Percentiles rank a stretch among this genome's conserved stretches.
These are phyloP conservation scores for Cecidostiba fungosa DNA, from an alignment of 2,888 invertebrate species.

Conservation along the genomic window DNA sequence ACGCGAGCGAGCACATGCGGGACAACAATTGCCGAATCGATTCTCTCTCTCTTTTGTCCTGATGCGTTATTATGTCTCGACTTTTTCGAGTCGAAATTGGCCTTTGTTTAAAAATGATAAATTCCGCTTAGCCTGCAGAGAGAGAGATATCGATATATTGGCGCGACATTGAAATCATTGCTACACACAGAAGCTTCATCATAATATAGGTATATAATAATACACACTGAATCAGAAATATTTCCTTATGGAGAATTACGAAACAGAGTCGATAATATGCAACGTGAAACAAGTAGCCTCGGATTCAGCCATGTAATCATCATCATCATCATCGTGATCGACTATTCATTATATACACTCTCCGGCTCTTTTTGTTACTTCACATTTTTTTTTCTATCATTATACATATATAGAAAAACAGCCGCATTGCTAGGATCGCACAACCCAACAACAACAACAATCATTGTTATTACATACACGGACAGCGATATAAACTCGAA, in stretches of 20 bases:
- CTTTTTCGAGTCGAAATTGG: neutral
- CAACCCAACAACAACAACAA: neutral
- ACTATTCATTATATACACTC: neutral
- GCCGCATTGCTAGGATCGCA: neutral
- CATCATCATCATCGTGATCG: neutral
- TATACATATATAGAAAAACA: neutral
- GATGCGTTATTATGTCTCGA: slow-evolving; percentile 14
- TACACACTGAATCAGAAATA: neutral
- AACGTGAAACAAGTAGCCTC: slow-evolving; percentile 4
- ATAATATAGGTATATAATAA: neutral
- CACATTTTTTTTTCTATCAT: neutral
- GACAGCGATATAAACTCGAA: neutral
- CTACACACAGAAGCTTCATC: neutral
- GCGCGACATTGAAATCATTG: neutral
- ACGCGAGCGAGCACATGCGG: neutral
- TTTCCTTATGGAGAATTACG: slow-evolving; percentile 10
- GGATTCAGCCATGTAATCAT: neutral
- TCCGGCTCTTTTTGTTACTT: neutral
- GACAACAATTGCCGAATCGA: slow-evolving; percentile 45
- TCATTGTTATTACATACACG: slow-evolving; percentile 22
- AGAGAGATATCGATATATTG: neutral
- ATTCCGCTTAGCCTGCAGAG: slow-evolving; percentile 2
- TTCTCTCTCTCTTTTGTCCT: slow-evolving; percentile 3
- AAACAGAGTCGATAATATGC: neutral
- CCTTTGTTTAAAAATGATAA: slow-evolving; percentile 22